These are phyloP conservation scores for Dasypogon diadema DNA, from an alignment of 2,888 invertebrate genomes.

Conservation along the genomic window DNA sequence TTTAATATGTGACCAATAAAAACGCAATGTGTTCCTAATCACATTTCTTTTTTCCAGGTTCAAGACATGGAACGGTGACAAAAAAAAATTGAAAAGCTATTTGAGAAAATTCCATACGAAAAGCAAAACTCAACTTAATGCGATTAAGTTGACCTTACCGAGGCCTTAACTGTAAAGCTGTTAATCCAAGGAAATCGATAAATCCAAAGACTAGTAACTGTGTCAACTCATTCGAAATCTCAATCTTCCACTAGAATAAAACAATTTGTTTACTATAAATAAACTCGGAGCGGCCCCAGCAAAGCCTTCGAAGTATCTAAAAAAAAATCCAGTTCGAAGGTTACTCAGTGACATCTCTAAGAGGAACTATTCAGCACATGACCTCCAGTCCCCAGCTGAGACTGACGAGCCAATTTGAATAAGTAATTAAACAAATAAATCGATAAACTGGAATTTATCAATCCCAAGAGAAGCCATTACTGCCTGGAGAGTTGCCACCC, in stretches of 20 bases:
- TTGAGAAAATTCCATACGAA: not conserved
- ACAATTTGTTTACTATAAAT: conserved; percentile 31
- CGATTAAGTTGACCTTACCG: conserved; percentile 32
- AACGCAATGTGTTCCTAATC: no score
- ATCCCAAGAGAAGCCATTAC: conserved; percentile 35
- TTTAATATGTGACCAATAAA: not conserved
- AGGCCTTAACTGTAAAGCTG: conserved; percentile 30
- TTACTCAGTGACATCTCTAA: conserved; percentile 8
- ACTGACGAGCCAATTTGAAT: conserved; percentile 30
- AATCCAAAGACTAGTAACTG: conserved; percentile 42
- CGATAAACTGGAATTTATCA: conserved; percentile 44
- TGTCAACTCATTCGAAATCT: conserved; percentile 39
- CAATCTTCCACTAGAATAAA: conserved; percentile 51
- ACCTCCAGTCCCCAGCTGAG: not conserved
- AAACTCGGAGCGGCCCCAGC: not conserved
- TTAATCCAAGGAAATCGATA: conserved; percentile 34
- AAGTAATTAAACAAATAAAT: conserved; percentile 45
- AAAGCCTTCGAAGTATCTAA: not conserved
- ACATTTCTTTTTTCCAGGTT: conserved; percentile 47
- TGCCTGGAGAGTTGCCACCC: conserved; percentile 11
- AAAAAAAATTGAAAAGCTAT: conserved; percentile 41
- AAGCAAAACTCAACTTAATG: conserved; percentile 9
- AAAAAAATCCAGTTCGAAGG: conserved; percentile 13
- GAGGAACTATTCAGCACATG: not conserved
- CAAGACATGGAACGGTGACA: conserved; percentile 57